phyloP scores from a whole-genome alignment of 2,113 vertebrate species.

The Daubentonia madagascariensis region DNA sequence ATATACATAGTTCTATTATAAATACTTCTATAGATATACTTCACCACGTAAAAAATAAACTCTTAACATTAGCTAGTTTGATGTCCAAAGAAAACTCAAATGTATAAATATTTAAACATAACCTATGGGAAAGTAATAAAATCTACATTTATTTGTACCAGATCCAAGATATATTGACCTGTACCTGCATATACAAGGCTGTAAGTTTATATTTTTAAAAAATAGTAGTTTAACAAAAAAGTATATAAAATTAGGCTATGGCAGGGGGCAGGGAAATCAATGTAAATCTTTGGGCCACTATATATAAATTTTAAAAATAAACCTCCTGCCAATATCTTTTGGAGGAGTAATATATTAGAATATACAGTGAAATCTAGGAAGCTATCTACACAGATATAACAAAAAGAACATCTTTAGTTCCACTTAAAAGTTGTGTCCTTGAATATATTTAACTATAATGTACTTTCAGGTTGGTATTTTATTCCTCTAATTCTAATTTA shows the following conservation, averaged over 20 bases:
- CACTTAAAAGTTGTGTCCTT: background rate
- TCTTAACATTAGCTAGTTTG: conserved; percentile 33
- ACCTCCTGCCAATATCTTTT: background rate
- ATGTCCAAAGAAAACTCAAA: conserved; percentile 46
- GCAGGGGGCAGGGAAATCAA: background rate
- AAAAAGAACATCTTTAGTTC: background rate
- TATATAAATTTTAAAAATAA: background rate
- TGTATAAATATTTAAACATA: conserved; percentile 27
- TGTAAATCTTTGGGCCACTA: background rate
- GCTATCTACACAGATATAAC: background rate
- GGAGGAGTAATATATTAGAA: background rate
- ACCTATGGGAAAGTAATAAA: conserved; percentile 44
- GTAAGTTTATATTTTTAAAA: background rate
- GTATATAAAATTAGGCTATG: background rate
- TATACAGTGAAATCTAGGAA: conserved; percentile 5
- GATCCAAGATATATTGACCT: conserved; percentile 6
- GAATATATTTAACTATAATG: background rate
- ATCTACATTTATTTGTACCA: conserved; percentile 1
- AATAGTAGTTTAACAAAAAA: background rate
- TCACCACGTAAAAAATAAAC: conserved; percentile 19
- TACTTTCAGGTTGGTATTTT: conserved; percentile 13
- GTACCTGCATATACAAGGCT: background rate
- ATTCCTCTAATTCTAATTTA: conserved; percentile 26
- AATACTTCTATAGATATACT: background rate
- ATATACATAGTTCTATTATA: background rate